A percentile compares a stretch with the other conserved stretches of the same genome.
phyloP scores from a whole-genome alignment of 1,140 invertebrate genomes.

The Chlorops oryzae region DNA sequence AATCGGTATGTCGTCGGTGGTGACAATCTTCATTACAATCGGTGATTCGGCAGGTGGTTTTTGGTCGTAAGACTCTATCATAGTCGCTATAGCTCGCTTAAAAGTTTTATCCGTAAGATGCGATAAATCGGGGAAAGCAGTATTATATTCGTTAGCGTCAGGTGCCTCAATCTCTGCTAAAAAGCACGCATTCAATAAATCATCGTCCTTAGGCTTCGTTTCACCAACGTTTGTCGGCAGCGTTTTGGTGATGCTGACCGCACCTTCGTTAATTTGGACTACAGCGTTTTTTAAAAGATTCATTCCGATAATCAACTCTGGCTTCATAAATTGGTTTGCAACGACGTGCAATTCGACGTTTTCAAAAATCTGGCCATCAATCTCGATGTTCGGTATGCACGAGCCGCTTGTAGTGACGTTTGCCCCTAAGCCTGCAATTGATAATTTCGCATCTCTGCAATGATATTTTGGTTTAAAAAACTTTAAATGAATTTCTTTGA shows the following conservation, averaged over 20 bases:
- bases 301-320: slow-evolving; percentile 1
- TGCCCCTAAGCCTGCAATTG: neutral
- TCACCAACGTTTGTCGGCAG: neutral
- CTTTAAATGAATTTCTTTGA: neutral
- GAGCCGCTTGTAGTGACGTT: neutral
- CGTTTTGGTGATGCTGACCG: neutral
- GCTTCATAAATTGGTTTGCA: neutral
- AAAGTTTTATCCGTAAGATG: neutral
- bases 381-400: neutral
- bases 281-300: neutral
- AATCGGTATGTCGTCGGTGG: slow-evolving; percentile 24
- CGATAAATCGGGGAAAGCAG: neutral
- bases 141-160: neutral
- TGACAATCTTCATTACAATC: slow-evolving; percentile 15
- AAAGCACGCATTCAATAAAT: neutral
- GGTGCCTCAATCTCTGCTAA: neutral
- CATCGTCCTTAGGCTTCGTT: neutral
- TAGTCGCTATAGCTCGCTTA: neutral
- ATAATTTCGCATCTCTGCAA: neutral
- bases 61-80: slow-evolving; percentile 10
- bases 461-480: neutral
- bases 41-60: neutral
- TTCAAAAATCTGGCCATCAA: neutral
- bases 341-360: neutral
- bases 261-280: neutral